A percentile compares a stretch with the other conserved stretches of the same genome.
phyloP scores from a whole-genome alignment of 2,888 invertebrate species.

The Gortyna flavago region DNA sequence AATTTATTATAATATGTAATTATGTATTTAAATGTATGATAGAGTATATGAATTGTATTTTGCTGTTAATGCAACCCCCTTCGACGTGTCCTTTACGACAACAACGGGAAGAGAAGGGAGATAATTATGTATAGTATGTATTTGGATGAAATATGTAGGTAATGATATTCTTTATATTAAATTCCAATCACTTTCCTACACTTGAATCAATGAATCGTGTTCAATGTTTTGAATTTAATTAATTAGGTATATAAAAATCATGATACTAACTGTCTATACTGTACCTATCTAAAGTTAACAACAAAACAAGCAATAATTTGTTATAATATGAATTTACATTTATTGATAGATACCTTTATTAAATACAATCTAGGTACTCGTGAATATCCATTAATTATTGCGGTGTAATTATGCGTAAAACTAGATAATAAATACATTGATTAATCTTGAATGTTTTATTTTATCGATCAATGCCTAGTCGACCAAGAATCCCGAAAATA shows the following conservation, averaged over 20 bases:
- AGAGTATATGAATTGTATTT: background rate
- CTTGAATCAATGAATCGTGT: constrained; percentile 31
- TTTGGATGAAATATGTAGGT: background rate
- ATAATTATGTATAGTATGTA: background rate
- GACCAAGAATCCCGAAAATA: background rate
- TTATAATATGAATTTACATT: constrained; percentile 30
- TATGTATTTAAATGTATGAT: constrained; percentile 9
- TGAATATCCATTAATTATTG: constrained; percentile 29
- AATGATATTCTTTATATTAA: background rate
- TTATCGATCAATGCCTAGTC: background rate
- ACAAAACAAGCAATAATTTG: constrained; percentile 9
- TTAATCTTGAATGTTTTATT: constrained; percentile 7
- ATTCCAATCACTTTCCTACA: constrained; percentile 27
- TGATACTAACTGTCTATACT: constrained; percentile 9
- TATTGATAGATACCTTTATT: background rate
- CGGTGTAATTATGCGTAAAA: constrained; percentile 34
- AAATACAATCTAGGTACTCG: constrained; percentile 24
- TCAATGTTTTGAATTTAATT: constrained; percentile 22
- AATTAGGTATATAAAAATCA: constrained; percentile 26
- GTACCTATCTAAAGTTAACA: background rate
- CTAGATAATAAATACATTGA: constrained; percentile 37
- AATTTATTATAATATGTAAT: background rate
- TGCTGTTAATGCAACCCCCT: no score
- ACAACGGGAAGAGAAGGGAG: background rate
- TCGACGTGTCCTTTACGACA: background rate